These are phyloP conservation scores for Myotis brandtii DNA, from an alignment of 2,113 vertebrate genomes.

Conservation along the genomic window DNA sequence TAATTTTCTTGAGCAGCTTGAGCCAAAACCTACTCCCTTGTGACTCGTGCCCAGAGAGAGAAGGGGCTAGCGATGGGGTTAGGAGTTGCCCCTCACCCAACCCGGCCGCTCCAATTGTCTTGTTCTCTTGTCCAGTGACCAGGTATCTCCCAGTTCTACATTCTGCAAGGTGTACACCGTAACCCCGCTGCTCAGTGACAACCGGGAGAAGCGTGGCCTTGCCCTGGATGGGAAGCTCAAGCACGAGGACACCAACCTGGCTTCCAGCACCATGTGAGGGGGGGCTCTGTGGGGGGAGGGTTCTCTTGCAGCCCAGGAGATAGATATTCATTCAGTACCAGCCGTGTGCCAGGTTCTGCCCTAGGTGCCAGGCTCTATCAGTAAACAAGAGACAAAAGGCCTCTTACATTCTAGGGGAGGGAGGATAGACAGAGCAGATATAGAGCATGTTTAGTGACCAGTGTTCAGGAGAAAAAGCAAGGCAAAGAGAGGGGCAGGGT, in stretches of 20 bases:
- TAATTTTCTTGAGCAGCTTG: not conserved
- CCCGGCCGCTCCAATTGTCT: not conserved
- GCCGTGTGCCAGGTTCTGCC: not conserved
- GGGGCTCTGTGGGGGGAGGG: not conserved
- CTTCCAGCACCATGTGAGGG: constrained; percentile 94
- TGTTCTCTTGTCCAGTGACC: constrained; percentile 86
- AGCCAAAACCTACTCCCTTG: not conserved
- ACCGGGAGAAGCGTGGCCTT: constrained; percentile 93
- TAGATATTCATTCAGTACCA: not conserved
- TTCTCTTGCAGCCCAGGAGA: not conserved
- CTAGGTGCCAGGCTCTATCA: not conserved
- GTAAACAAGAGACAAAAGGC: not conserved
- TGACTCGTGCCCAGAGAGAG: not conserved
- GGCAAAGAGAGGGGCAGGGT: not conserved
- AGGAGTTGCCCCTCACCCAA: not conserved
- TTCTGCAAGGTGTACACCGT: constrained; percentile 96
- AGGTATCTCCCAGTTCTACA: constrained; percentile 93
- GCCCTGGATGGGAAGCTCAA: constrained; percentile 95
- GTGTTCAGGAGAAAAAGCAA: not conserved
- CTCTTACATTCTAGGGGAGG: not conserved
- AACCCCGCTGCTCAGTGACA: constrained; percentile 92
- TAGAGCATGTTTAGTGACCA: not conserved
- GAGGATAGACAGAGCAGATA: not conserved
- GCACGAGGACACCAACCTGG: constrained; percentile 95
- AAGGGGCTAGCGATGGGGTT: not conserved